These are phyloP conservation scores for Microchirus variegatus DNA, from an alignment of 2,797 vertebrate genomes.

Conservation along the genomic window DNA sequence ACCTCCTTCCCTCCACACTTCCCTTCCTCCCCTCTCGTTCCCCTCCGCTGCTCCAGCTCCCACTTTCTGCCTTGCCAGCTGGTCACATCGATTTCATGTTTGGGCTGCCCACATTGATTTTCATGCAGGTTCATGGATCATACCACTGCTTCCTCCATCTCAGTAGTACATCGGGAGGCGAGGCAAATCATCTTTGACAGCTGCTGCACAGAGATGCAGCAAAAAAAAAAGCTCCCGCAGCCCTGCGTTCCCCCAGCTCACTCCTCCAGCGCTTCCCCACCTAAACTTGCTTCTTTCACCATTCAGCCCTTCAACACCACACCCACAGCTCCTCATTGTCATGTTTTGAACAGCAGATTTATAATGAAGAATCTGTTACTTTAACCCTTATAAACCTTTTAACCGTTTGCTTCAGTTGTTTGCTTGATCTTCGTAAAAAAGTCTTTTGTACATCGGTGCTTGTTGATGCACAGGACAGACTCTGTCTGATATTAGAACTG, in stretches of 20 bases:
- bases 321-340: not conserved
- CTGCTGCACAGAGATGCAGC: constrained; percentile 35
- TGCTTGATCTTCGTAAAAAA: too few species aligned
- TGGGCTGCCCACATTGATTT: constrained; percentile 79
- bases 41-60: constrained; percentile 25
- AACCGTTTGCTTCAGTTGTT: too few species aligned
- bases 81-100: constrained; percentile 78
- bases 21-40: constrained; percentile 8
- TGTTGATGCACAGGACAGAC: too few species aligned
- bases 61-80: constrained; percentile 50
- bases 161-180: constrained; percentile 57
- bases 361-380: too few species aligned
- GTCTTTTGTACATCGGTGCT: too few species aligned
- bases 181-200: constrained; percentile 73
- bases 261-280: constrained; percentile 21
- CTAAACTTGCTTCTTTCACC: constrained; percentile 29
- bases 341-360: not conserved
- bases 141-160: constrained; percentile 65
- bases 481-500: too few species aligned
- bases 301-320: constrained; percentile 31
- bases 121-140: constrained; percentile 77
- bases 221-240: constrained; percentile 37
- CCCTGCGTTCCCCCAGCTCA: constrained; percentile 26
- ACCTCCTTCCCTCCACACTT: constrained; percentile 30
- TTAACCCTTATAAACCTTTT: too few species aligned